Evolutionary conservation across 2,797 vertebrate species (phyloP), one percentile per base, ranked within the genome.

Genomic region (Delichon dasypus): DNA sequence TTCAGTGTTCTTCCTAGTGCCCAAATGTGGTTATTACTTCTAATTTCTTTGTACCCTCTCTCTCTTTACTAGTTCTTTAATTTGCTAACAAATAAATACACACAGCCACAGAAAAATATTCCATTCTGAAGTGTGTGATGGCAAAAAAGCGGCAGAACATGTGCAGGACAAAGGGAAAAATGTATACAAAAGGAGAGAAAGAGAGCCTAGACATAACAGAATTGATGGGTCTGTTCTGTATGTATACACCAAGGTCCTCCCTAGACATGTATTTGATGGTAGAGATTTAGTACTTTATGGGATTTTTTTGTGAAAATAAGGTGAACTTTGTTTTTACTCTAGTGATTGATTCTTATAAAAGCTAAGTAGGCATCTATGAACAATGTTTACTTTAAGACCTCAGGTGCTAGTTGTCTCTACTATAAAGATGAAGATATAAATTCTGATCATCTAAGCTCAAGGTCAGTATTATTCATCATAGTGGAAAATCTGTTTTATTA

Each of bases 351-450:
- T 73, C 73, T 68, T 32, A 61, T 86, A 88, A 85, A 92, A 90
- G 34, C 64, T 94, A 94, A 94, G 70, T 45, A 82, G 40, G n/a
- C 64, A 64, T 60, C 55, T 61, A 81, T 57, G 74, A 95, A 93
- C 86, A 93, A 89, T 4, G 0, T 84, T 79, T 93, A 79, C 34
- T 90, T 81, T 81, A 90, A 86, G 57, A 84, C 66, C 50, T 86
- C 75, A 80, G 57, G 73, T 25, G 9, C 17, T 55, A 84, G 51
- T 40, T 70, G 30, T 40, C 42, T 88, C 62, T 57, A 10, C 32
- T 76, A 30, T 57, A 81, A 94, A 91, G 54, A 72, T 34, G 44
- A 85, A 85, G 54, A 73, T 64, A 88, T 27, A 88, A 90, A 94
- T 84, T 84, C 58, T 75, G 58, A 84, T 91, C 32, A 66, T 44